Evolutionary conservation across 2,888 invertebrate genomes (phyloP).

Genomic region (Tenthredo notha): DNA sequence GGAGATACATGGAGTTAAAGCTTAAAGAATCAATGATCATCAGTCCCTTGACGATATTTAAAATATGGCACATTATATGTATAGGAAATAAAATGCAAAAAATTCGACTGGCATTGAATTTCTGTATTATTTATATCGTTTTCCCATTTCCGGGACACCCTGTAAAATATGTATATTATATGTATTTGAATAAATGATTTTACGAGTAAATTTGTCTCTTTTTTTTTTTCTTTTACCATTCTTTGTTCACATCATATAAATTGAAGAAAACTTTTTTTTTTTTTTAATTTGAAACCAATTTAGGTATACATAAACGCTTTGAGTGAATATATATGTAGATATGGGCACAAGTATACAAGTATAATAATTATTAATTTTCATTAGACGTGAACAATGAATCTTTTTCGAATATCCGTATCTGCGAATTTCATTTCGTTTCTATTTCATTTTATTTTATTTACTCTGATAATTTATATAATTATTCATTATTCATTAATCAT

Average conservation of each 20-base stretch:
- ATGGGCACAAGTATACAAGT: background rate
- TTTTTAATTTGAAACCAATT: background rate
- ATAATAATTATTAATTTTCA: too few relatives aligned
- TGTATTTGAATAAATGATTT: background rate
- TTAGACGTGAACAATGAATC: background rate
- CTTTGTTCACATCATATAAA: background rate
- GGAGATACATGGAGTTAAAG: background rate
- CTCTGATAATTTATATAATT: background rate
- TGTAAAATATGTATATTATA: background rate
- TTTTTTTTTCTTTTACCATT: background rate
- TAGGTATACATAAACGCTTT: background rate
- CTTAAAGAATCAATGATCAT: conserved; percentile 14
- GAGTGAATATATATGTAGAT: background rate
- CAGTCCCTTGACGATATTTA: conserved; percentile 32
- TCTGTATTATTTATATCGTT: background rate
- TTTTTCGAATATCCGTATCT: background rate
- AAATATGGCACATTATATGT: conserved; percentile 64
- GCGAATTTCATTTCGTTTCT: background rate
- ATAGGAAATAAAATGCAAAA: conserved; percentile 59
- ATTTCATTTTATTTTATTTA: background rate
- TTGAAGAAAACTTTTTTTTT: background rate
- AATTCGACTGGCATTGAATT: conserved; percentile 34
- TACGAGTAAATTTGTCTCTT: background rate
- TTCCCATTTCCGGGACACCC: background rate
- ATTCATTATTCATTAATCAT: background rate